Evolutionary conservation across 2,888 invertebrate genomes (phyloP).

Genomic region (Plagiodera versicolora): DNA sequence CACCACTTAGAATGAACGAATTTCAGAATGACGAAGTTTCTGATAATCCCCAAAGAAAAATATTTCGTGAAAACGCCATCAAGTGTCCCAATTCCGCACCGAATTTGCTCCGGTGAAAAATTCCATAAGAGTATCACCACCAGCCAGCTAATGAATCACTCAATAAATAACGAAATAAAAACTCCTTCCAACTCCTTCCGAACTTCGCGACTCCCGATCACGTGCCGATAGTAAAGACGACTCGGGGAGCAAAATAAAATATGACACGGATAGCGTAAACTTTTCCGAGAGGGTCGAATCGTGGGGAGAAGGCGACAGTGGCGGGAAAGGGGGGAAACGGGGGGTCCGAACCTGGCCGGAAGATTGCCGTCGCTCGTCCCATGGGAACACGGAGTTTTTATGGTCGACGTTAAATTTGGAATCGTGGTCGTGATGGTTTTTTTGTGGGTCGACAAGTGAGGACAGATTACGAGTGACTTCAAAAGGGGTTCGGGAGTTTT

Average conservation of each 20-base stretch:
- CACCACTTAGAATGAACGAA: too few relatives aligned
- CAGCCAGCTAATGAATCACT: constrained; percentile 29
- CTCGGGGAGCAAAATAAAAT: constrained; percentile 43
- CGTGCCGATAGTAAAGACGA: constrained; percentile 39
- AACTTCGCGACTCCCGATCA: constrained; percentile 39
- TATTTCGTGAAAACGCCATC: too few relatives aligned
- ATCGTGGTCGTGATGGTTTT: background rate
- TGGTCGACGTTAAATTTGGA: constrained; percentile 41
- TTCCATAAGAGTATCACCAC: too few relatives aligned
- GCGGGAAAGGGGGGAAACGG: constrained; percentile 31
- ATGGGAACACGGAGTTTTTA: constrained; percentile 42
- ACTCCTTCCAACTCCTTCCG: constrained; percentile 11
- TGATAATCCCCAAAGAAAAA: too few relatives aligned
- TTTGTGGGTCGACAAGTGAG: background rate
- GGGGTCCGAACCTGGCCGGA: constrained; percentile 31
- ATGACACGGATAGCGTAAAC: constrained; percentile 38
- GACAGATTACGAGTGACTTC: background rate
- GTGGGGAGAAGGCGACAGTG: background rate
- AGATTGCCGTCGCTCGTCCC: constrained; percentile 37
- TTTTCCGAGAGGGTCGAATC: constrained; percentile 25
- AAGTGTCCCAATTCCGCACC: too few relatives aligned
- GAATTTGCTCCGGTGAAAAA: too few relatives aligned
- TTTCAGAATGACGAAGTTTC: too few relatives aligned
- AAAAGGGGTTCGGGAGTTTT: too few relatives aligned
- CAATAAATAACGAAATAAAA: constrained; percentile 36